Evolutionary conservation across 2,888 invertebrate species (phyloP), one percentile per base, ranked within the genome.

Genomic region (Odontocerum albicorne): DNA sequence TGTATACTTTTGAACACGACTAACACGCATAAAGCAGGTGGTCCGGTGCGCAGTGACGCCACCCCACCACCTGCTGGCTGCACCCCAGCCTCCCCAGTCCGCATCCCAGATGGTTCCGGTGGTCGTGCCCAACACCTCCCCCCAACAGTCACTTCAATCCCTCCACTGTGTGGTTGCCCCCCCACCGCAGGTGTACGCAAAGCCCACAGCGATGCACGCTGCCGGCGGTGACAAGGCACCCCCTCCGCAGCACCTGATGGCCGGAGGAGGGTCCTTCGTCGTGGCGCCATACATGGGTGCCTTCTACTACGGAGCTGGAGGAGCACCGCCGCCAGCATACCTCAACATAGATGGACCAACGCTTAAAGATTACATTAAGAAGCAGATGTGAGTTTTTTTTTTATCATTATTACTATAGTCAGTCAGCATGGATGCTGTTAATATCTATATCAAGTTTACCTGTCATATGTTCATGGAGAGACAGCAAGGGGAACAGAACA

Each of bases 331-430:
- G 15, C 72, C 77, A 4, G 81, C 77, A 64, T 82, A 80, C 15
- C 67, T 80, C 20, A 80, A 80, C 8, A 64, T 82, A 7, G 85
- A 87, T 64, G 80, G 81, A 50, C 69, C 68, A 3, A 86, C 87
- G 57, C 74, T 93, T 8, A 92, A 90, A 73, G 92, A 92, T 60
- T 85, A 88, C 63, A 87, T 95, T 62, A 88, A 86, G 71, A 92
- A 92, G 67, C 95, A 96, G 78, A 90, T 95, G 93, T 94, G 74
- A 87, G 89, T 84, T 33, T 42, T 16, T 17, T 40, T 15, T 42
- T 27, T 42, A 36, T 59, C 20, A n/a, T n/a, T n/a, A n/a, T n/a
- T n/a, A n/a, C n/a, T n/a, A n/a, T n/a, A n/a, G n/a, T n/a, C n/a
- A n/a, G n/a, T n/a, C n/a, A n/a, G n/a, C n/a, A n/a, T n/a, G n/a